Percentiles rank a stretch among this genome's conserved stretches.
These are phyloP conservation scores for Paraplagusia blochii DNA, from an alignment of 2,113 vertebrate species.

Conservation along the genomic window DNA sequence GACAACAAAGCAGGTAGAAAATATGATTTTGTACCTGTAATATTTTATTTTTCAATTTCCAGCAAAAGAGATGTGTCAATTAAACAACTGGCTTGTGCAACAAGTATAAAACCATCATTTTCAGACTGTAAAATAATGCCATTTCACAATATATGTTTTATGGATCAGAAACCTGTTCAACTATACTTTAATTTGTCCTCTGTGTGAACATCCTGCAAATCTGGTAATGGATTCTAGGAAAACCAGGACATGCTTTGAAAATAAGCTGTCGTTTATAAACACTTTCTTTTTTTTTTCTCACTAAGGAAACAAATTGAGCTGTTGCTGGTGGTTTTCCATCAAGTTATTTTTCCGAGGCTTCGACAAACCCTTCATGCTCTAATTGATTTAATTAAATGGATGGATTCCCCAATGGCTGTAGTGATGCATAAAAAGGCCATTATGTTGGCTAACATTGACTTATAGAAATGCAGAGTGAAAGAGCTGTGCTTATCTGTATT, in stretches of 20 bases:
- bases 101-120: no score
- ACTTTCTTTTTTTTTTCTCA: constrained; percentile 7
- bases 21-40: no score
- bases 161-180: no score
- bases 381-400: constrained; percentile 69
- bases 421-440: constrained; percentile 34
- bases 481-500: constrained; percentile 46
- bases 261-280: not conserved
- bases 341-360: constrained; percentile 30
- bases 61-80: no score
- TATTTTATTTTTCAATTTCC: no score
- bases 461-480: constrained; percentile 33
- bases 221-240: not conserved
- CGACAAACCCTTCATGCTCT: constrained; percentile 59
- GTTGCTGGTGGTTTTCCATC: constrained; percentile 27
- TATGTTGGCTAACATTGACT: constrained; percentile 27
- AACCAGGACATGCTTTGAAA: no score
- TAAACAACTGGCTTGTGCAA: no score
- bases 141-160: no score
- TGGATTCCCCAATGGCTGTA: constrained; percentile 43
- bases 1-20: no score
- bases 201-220: constrained; percentile 1
- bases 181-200: no score
- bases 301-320: constrained; percentile 17
- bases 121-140: no score